Evolutionary conservation across 2,888 invertebrate species (phyloP), one percentile per base, ranked within the genome.

Genomic region (Dicyrtoma fusca): DNA sequence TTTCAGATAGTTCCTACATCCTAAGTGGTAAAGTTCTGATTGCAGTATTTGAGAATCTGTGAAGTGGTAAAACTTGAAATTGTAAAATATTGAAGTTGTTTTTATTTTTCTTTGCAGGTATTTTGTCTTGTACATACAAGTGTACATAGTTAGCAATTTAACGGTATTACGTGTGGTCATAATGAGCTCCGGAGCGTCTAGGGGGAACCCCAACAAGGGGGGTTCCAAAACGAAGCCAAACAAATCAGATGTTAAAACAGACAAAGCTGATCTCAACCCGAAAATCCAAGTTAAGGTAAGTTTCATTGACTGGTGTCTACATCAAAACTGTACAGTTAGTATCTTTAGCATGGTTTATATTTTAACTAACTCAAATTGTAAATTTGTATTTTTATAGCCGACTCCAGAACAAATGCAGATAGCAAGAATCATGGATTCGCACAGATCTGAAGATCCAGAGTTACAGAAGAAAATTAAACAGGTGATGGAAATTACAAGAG

Each of bases 371-470:
- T 61, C 25, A 11, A 23, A 14, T 4, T n/a, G 8, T 61, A 23
- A 14, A 23, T 26, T 77, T 59, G 77, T 75, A 76, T 63, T 84
- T 85, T 19, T 84, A 8, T n/a, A 91, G 90, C 89, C 91, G 76
- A 92, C 92, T 81, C 90, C 91, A 84, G 92, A 92, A 86, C 93
- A 93, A 85, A 88, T 92, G 83, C 89, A 92, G 82, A 88, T 92
- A 86, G 92, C 92, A 84, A 89, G 91, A 86, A 91, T 92, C 83
- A 91, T 91, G 83, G 90, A 90, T 82, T 88, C 89, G 82, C 86
- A 81, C 72, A 82, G 87, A 86, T 84, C 84, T 71, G 88, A 89
- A 77, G 89, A 89, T 82, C 86, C 88, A 70, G 85, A 86, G 76
- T 84, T 89, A 71, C 87, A 87, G 82, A 87, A 88, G 21, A 88